Evolutionary conservation across 2,888 invertebrate genomes (phyloP).

Genomic region (Villa cingulata): DNA sequence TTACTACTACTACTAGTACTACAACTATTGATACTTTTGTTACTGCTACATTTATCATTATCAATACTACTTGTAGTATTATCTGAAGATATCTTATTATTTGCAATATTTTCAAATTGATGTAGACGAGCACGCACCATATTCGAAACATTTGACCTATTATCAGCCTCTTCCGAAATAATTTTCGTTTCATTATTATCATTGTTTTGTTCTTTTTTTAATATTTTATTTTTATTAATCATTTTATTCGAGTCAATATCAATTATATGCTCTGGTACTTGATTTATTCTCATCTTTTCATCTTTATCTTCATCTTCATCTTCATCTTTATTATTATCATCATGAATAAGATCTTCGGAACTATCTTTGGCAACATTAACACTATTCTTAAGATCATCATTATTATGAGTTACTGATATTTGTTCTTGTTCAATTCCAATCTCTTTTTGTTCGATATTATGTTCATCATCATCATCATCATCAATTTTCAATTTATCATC

Average conservation of each 20-base stretch:
- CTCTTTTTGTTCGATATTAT: not conserved
- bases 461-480: not conserved
- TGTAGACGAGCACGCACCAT: slow-evolving; percentile 26
- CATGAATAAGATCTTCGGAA: slow-evolving; percentile 17
- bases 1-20: no score
- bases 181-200: slow-evolving; percentile 12
- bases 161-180: not conserved
- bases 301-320: not conserved
- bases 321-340: slow-evolving; percentile 14
- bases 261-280: no score
- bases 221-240: no score
- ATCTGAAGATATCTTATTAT: slow-evolving; percentile 7
- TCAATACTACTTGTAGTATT: no score
- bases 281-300: no score
- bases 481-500: not conserved
- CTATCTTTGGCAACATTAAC: slow-evolving; percentile 28
- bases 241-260: no score
- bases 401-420: not conserved
- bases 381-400: slow-evolving; percentile 18
- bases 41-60: no score
- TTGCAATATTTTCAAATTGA: slow-evolving; percentile 18
- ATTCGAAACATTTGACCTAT: slow-evolving; percentile 19
- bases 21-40: no score
- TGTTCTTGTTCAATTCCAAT: not conserved
- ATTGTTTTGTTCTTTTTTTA: no score